Conservation (phyloP, 1,140 invertebrate species). For the Caenorhabditis inopinata region DNA sequence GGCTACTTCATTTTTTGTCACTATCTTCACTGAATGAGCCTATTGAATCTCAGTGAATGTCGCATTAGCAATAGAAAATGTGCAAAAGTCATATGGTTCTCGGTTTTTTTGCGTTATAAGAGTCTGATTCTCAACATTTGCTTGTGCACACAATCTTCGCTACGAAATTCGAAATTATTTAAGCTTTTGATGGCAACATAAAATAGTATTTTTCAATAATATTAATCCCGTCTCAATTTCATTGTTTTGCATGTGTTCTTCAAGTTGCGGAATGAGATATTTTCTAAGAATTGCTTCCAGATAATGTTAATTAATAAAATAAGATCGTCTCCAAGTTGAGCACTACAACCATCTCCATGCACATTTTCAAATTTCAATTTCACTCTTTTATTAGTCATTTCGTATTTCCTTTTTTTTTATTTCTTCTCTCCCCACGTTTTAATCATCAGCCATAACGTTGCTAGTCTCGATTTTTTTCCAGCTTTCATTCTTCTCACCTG, state of each 20-base stretch:
- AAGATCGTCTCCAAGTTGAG: too few species aligned
- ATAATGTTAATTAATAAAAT: slow-evolving; percentile 1
- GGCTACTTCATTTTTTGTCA: too few species aligned
- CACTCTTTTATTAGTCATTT: slow-evolving; percentile 20
- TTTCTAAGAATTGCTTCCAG: too few species aligned
- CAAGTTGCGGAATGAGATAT: too few species aligned
- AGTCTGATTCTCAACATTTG: background rate
- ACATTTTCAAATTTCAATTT: too few species aligned
- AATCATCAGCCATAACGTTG: slow-evolving; percentile 1
- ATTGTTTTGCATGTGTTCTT: too few species aligned
- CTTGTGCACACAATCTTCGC: too few species aligned
- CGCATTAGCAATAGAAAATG: slow-evolving; percentile 10
- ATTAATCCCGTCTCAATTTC: too few species aligned
- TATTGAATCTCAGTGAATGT: background rate
- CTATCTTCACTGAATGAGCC: background rate
- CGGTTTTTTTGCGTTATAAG: background rate
- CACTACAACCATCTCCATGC: too few species aligned
- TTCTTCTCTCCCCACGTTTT: background rate
- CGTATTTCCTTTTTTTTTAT: slow-evolving; percentile 9
- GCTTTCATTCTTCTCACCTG: slow-evolving; percentile 7
- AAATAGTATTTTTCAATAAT: too few species aligned
- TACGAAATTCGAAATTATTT: too few species aligned
- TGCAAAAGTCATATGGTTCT: slow-evolving; percentile 26
- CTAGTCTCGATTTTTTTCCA: slow-evolving; percentile 3
- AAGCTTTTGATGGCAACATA: too few species aligned